Conservation (phyloP, 1,140 invertebrate genomes). For the Lutraria rhynchaena region DNA sequence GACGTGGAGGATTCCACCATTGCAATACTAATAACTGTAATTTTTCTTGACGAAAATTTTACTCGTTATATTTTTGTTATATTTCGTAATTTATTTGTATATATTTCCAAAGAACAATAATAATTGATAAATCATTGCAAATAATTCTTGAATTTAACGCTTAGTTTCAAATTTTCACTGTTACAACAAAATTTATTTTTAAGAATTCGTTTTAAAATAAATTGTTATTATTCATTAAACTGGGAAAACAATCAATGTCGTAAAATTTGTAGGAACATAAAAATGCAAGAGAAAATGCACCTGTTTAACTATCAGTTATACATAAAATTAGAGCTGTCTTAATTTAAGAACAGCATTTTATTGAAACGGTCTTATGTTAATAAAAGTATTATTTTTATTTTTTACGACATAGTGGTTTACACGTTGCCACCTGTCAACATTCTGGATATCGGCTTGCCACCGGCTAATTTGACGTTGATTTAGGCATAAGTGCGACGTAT, state of each 20-base stretch:
- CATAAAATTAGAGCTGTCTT: neutral
- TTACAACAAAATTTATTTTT: neutral
- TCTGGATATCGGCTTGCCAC: too few relatives aligned
- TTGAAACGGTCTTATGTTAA: neutral
- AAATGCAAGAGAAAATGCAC: neutral
- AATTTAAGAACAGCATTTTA: neutral
- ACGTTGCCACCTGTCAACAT: constrained; percentile 44
- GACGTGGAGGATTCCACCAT: constrained; percentile 32
- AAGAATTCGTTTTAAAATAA: neutral
- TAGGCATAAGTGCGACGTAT: neutral
- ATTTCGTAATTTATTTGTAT: neutral
- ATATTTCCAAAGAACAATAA: neutral
- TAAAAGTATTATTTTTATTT: neutral
- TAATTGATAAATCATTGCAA: neutral
- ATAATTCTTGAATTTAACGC: neutral
- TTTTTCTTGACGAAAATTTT: neutral
- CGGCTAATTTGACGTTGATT: neutral
- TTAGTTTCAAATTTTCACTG: neutral
- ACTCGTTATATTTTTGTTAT: neutral
- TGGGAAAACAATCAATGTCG: neutral
- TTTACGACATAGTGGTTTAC: constrained; percentile 40
- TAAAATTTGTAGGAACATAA: neutral
- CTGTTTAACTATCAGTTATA: neutral
- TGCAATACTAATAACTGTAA: constrained; percentile 17
- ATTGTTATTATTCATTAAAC: neutral